These are phyloP conservation scores for Trichopoda pennipes DNA, from an alignment of 2,888 invertebrate genomes.

Conservation along the genomic window DNA sequence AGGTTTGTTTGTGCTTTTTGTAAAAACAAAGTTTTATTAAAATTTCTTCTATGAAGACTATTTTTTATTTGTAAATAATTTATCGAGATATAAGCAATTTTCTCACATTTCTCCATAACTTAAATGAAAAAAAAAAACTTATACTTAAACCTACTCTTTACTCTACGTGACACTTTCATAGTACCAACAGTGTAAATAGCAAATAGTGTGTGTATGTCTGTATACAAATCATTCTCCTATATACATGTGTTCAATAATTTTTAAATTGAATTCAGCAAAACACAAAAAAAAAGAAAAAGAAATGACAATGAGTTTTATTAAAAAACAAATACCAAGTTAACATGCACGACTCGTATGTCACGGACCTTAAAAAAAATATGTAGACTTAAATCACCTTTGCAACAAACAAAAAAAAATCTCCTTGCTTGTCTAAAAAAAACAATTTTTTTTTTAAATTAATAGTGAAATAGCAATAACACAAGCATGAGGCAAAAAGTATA, in stretches of 20 bases:
- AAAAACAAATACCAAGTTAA: constrained; percentile 22
- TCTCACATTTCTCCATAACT: too few relatives aligned
- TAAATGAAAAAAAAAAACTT: too few relatives aligned
- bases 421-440: constrained; percentile 16
- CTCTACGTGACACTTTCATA: constrained; percentile 52
- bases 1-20: too few relatives aligned
- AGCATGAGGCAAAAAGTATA: not conserved
- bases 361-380: not conserved
- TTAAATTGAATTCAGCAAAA: constrained; percentile 34
- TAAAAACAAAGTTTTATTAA: too few relatives aligned
- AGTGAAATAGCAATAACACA: not conserved
- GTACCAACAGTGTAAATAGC: constrained; percentile 5
- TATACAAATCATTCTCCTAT: not conserved
- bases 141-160: constrained; percentile 34
- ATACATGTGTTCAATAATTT: constrained; percentile 34
- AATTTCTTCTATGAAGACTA: too few relatives aligned
- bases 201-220: constrained; percentile 22
- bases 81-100: too few relatives aligned
- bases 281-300: too few relatives aligned
- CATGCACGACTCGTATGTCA: constrained; percentile 12
- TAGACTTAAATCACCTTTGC: constrained; percentile 1
- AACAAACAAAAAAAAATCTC: constrained; percentile 4
- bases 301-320: constrained; percentile 42
- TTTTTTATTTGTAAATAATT: too few relatives aligned
- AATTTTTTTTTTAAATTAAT: constrained; percentile 52